Evolutionary conservation across 2,888 invertebrate species (phyloP), one percentile per base, ranked within the genome.

Genomic region (Operophtera brumata): DNA sequence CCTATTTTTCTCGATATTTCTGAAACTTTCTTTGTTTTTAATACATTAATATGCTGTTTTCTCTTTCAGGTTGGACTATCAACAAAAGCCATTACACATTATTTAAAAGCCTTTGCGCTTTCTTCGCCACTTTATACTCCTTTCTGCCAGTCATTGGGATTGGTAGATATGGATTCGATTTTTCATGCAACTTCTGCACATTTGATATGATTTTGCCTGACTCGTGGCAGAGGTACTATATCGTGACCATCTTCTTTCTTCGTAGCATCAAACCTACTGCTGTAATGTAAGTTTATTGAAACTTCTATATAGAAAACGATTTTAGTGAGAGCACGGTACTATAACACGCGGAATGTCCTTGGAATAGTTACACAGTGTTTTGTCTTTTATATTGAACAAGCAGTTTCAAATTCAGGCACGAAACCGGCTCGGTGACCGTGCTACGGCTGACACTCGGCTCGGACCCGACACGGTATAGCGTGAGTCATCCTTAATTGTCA

Each of bases 161-260:
- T 36, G 89, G 89, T 14, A 68, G 70, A 11, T 91, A 82, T 64
- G 78, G 68, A 0, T 76, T 76, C 41, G 91, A 91, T 62, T 84
- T 88, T 43, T 74, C 83, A 7, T 91, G 91, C 43, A 71, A 77
- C 9, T 71, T 74, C 1, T 91, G 87, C 59, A 80, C 84, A 4
- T 77, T 83, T 45, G 83, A 90, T 56, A 71, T 91, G 81, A 71
- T 80, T 30, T 59, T 86, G 54, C 78, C 83, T 5, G 62, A 68
- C 0, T 67, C 67, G 8, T 81, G 76, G 80, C 71, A 77, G 53
- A 78, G 68, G 59, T 79, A 78, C 43, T 55, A 80, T 36, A 75
- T 84, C 7, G 44, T 84, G 1, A 50, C 68, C 2, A 67, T 89
- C 40, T 81, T 82, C 59, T 36, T 82, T 10, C 69, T 91, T 36